Base-by-base conservation (phyloP, 2,888 invertebrate genomes). In the Cheiracanthium punctorium region DNA sequence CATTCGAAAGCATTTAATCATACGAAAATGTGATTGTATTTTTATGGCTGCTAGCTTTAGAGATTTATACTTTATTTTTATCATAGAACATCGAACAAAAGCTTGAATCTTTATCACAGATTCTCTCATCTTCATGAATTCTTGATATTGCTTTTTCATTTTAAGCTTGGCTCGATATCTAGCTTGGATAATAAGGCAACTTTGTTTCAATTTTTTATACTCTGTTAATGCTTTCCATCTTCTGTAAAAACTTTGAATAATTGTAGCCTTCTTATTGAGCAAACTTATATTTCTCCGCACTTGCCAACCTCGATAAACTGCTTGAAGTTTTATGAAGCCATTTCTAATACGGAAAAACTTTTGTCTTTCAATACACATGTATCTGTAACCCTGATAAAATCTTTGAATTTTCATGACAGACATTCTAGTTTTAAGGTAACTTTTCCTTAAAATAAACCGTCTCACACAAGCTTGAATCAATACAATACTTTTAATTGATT, bases 71-170 rank as follows among this genome's bases (percentile, higher is more conserved):
- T 85, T 52, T 17, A 58, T 74, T 17, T 74, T 67, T 7, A 70
- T 82, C n/a, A 41, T 32, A n/a, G 14, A 28, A 0, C 48, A 4
- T 17, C 77, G 43, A 48, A 14, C 7, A 14, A 64, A 37, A 37
- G 74, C 69, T 79, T 89, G 89, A 77, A 89, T 80, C 28, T 48
- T 58, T 10, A 85, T 65, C 48, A 80, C 79, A 17, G 87, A 37
- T n/a, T 32, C 29, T 65, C 12, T 65, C 20, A 65, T 29, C 29
- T 65, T 29, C 8, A 28, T 28, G 24, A 8, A 64, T 2, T 29
- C 64, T 20, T 8, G 0, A 29, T 73, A 30, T 29, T 74, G 28
- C 24, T 58, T 58, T 8, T 52, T 33, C 70, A 58, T 17, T 70
- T 52, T 12, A 28, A 30, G 41, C 33, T n/a, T 64, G 28, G 64